Evolutionary conservation across 1,140 invertebrate species (phyloP).

Genomic region (Antheraea mylitta): DNA sequence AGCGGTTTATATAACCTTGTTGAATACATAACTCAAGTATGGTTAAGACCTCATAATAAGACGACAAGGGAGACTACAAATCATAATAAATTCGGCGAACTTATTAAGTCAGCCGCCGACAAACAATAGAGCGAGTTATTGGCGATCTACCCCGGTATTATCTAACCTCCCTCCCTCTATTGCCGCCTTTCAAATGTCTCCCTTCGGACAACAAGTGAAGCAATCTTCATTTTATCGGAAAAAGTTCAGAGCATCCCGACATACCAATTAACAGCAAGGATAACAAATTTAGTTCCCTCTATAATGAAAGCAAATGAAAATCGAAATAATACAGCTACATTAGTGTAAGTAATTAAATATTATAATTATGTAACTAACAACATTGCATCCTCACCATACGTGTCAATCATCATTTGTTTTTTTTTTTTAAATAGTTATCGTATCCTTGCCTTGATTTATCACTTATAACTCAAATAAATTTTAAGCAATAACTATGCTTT

Average conservation of each 20-base stretch:
- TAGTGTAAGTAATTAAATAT: too few relatives aligned
- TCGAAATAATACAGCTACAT: too few relatives aligned
- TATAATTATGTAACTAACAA: too few relatives aligned
- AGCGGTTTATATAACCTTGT: slow-evolving; percentile 25
- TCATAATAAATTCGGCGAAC: slow-evolving; percentile 73
- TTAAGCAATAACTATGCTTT: too few relatives aligned
- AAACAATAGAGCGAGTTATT: slow-evolving; percentile 75
- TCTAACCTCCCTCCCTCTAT: slow-evolving; percentile 42
- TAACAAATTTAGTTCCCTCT: background rate
- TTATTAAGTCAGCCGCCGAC: slow-evolving; percentile 74
- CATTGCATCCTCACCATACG: too few relatives aligned
- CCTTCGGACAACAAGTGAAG: slow-evolving; percentile 50
- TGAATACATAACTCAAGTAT: slow-evolving; percentile 37
- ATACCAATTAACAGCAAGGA: slow-evolving; percentile 48
- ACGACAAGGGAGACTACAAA: slow-evolving; percentile 64
- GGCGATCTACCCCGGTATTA: slow-evolving; percentile 66
- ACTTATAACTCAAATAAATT: too few relatives aligned
- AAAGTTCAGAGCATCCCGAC: slow-evolving; percentile 57
- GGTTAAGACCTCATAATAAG: slow-evolving; percentile 55
- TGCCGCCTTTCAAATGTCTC: slow-evolving; percentile 30
- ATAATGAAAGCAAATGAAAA: background rate
- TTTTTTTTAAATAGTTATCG: too few relatives aligned
- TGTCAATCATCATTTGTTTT: too few relatives aligned
- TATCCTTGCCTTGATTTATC: too few relatives aligned
- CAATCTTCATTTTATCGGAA: slow-evolving; percentile 63